Evolutionary conservation across 2,797 vertebrate genomes (phyloP), one percentile per base, ranked within the genome.

Genomic region (Chloroceryle amazona): DNA sequence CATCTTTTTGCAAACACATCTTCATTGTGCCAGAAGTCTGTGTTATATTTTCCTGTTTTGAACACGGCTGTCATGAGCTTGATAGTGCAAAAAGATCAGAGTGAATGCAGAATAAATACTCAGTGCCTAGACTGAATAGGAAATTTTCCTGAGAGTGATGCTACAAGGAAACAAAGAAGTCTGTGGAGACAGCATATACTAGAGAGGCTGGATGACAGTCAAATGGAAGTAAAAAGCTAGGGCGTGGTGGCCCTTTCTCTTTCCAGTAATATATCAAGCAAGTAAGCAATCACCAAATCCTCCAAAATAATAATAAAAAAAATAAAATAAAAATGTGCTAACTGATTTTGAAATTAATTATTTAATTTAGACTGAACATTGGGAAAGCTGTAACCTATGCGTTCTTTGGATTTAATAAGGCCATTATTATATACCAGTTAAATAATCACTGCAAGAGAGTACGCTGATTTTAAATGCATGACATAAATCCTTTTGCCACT

Each of bases 51-150:
- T 89, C 21, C 16, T 84, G 10, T 85, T 94, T 81, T 72, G 42
- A 86, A 65, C 21, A 10, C 11, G 47, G 26, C 35, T 92, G 74
- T 92, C 73, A 65, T 15, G 58, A 74, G 13, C 54, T 86, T 81
- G 86, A 72, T 75, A 79, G 26, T 46, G 37, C 42, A 75, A 78
- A 93, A 92, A 92, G n/a, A 84, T 71, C 52, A 90, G 33, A 65
- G 22, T 29, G 71, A 89, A 85, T 37, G 13, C 13, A 79, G 46
- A 79, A 78, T 86, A 79, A 89, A 86, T 62, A 61, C 86, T 70
- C 66, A 78, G 52, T 22, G 8, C 25, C 54, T 67, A 42, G 26
- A 28, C 41, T 63, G 89, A 84, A 90, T 13, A 78, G 33, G 25
- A 39, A 86, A 35, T 90, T 81, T 86, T 90, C 31, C 55, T 71